Conservation (phyloP, 2,113 vertebrate genomes). For the Cercopithecus mona region DNA sequence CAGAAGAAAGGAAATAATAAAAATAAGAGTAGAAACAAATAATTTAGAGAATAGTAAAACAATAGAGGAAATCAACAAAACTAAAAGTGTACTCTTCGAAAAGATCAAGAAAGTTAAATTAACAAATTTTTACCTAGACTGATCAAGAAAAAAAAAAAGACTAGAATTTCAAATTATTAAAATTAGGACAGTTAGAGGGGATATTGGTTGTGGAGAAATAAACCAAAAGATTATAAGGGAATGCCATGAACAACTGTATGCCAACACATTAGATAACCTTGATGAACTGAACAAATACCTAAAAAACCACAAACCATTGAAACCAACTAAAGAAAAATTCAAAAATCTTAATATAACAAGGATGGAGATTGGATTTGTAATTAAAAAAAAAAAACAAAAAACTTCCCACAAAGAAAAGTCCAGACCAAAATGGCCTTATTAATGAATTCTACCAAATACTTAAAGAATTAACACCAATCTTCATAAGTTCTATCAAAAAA, state of each 20-base stretch:
- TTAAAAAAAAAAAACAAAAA: not conserved
- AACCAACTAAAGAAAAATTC: not conserved
- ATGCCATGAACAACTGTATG: not conserved
- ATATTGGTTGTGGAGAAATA: not conserved
- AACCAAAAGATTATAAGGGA: not conserved
- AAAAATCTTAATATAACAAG: not conserved
- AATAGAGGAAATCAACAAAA: not conserved
- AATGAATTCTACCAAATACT: not conserved
- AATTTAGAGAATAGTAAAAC: not conserved
- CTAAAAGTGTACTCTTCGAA: not conserved
- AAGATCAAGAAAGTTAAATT: conserved; percentile 20
- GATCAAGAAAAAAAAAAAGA: not conserved
- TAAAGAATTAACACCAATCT: not conserved
- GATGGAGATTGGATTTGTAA: not conserved
- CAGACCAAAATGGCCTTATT: not conserved
- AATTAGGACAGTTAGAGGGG: not conserved
- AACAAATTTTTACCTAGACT: not conserved
- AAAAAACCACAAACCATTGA: not conserved
- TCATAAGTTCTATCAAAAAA: not conserved
- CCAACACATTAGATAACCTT: not conserved
- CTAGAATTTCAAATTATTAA: not conserved
- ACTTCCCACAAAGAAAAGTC: not conserved
- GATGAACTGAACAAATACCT: not conserved
- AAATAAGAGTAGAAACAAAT: not conserved
- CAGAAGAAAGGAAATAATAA: not conserved